Percentiles rank a stretch among this genome's conserved stretches.
phyloP scores from a whole-genome alignment of 2,113 vertebrate genomes.

The Marmota flaviventris region DNA sequence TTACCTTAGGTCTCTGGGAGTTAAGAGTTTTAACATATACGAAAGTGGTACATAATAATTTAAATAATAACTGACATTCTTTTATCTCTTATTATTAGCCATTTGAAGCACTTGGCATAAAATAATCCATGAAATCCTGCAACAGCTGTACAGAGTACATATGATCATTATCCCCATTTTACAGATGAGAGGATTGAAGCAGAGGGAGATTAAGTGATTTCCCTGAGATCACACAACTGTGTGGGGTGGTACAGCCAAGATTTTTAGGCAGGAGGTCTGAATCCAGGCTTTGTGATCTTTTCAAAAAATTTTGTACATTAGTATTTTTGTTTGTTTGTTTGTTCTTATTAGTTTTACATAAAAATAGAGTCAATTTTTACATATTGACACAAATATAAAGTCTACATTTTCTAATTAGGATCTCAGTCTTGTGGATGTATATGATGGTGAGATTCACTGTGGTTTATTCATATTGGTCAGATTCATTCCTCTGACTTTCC shows the following conservation, averaged over 20 bases:
- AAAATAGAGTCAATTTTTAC: too few species aligned
- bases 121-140: neutral
- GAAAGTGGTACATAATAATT: neutral
- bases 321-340: too few species aligned
- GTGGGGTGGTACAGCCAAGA: neutral
- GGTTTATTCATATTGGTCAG: too few species aligned
- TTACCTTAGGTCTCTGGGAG: neutral
- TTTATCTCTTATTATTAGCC: neutral
- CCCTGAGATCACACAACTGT: neutral
- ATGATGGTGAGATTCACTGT: too few species aligned
- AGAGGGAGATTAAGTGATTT: neutral
- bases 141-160: neutral
- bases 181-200: neutral
- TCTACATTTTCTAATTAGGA: too few species aligned
- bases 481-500: too few species aligned
- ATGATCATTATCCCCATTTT: neutral
- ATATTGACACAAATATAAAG: too few species aligned
- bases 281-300: neutral
- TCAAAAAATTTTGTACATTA: too few species aligned
- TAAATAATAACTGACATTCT: neutral
- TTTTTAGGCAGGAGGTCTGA: neutral
- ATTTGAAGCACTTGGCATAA: constrained; percentile 22
- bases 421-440: too few species aligned
- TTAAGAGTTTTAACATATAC: neutral
- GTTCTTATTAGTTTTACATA: too few species aligned